Evolutionary conservation across 2,797 vertebrate genomes (phyloP), one percentile per base, ranked within the genome.

Genomic region (Apogon talboti): DNA sequence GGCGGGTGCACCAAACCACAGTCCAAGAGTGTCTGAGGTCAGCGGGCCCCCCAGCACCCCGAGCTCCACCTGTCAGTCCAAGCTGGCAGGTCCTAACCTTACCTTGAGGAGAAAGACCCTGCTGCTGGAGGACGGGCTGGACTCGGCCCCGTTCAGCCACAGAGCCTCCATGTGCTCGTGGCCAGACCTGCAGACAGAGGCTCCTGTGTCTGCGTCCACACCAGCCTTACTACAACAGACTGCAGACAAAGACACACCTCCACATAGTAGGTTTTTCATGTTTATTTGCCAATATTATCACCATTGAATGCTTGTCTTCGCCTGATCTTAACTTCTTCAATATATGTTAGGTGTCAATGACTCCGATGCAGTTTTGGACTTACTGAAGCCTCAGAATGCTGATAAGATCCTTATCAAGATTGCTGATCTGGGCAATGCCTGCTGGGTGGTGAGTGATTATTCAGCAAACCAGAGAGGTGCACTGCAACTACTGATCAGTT

Each of bases 371-470:
- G 93, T 93, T 44, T 81, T 97, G 87, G 96, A 98, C 88, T 94
- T 95, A n/a, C 93, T 98, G 77, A 95, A 96, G 69, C 93, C 96
- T 60, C 92, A 94, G 81, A 96, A 96, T 88, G 96, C 96, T 78
- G 95, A 97, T 75, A 94, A 96, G 76, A 94, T 98, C 74, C 89
- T 91, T 74, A 95, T 98, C 83, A 98, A 98, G 92, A 96, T 98
- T 65, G 97, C 97, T 46, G 97, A 98, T 81, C 93, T 98, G 65
- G 97, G 97, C 62, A 98, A 98, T 16, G 96, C 97, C 78, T 98
- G 97, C 85, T 98, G 97, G 97, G 95, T 98, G 94, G 96, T 98
- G 91, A 97, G 96, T 94, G n/a, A n/a, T n/a, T n/a, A n/a, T n/a
- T n/a, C n/a, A n/a, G n/a, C n/a, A n/a, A n/a, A n/a, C n/a, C n/a